These are phyloP conservation scores for Herpetotheres cachinnans DNA, from an alignment of 2,113 vertebrate species.

Conservation along the genomic window DNA sequence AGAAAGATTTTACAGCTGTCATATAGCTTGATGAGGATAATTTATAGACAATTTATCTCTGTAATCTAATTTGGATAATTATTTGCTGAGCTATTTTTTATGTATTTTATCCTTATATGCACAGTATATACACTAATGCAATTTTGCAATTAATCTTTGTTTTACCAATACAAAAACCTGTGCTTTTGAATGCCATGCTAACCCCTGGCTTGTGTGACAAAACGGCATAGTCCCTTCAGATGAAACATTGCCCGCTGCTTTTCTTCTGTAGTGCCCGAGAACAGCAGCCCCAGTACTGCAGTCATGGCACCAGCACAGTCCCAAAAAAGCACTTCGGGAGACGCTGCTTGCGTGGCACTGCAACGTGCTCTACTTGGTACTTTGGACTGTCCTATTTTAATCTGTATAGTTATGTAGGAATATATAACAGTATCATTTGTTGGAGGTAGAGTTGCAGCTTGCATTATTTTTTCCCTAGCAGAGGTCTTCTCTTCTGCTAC, in stretches of 20 bases:
- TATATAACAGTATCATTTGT: neutral
- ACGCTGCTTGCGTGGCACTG: rapidly evolving
- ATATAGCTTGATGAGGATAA: neutral
- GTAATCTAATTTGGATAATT: neutral
- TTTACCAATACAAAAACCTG: neutral
- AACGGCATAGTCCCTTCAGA: neutral
- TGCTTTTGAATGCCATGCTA: neutral
- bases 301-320: neutral
- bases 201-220: neutral
- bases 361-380: rapidly evolving
- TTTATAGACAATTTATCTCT: neutral
- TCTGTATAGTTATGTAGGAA: neutral
- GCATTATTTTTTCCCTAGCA: neutral
- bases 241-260: neutral
- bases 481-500: neutral
- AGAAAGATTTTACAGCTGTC: neutral
- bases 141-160: neutral
- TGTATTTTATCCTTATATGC: neutral
- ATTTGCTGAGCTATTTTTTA: neutral
- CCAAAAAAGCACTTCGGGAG: neutral
- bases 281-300: neutral
- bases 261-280: neutral
- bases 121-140: neutral
- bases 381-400: neutral
- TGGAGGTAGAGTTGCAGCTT: neutral